Percentiles rank a stretch among this genome's conserved stretches.
These are phyloP conservation scores for Plectropomus leopardus DNA, from an alignment of 2,113 vertebrate genomes.

Conservation along the genomic window DNA sequence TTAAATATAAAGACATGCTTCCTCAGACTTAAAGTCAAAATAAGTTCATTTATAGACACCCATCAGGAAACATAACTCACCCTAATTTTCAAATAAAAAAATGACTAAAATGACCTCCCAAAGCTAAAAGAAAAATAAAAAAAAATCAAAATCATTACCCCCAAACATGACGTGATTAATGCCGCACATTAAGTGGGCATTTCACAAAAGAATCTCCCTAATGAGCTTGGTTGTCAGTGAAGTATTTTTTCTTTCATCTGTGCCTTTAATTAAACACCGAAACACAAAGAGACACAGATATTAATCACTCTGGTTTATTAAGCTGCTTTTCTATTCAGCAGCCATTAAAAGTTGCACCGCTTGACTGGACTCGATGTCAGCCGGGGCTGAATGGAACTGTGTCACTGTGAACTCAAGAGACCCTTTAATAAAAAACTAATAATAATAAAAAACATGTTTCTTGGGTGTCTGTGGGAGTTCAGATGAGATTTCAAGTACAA, in stretches of 20 bases:
- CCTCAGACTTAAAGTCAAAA: neutral
- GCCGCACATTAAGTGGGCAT: conserved; percentile 39
- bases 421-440: neutral
- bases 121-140: neutral
- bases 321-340: conserved; percentile 58
- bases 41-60: neutral
- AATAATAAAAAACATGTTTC: conserved; percentile 6
- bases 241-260: conserved; percentile 54
- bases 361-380: conserved; percentile 43
- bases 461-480: neutral
- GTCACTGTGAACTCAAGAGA: conserved; percentile 42
- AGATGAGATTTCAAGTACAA: conserved; percentile 23
- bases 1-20: neutral
- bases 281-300: conserved; percentile 64
- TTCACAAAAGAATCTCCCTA: conserved; percentile 55
- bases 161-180: conserved; percentile 51
- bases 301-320: conserved; percentile 60
- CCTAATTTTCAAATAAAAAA: neutral
- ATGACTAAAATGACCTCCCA: neutral
- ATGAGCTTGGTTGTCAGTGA: conserved; percentile 55
- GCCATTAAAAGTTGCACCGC: conserved; percentile 57
- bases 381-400: conserved; percentile 43
- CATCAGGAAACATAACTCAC: neutral
- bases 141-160: conserved; percentile 20
- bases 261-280: conserved; percentile 73